Evolutionary conservation across 2,113 vertebrate species (phyloP).

Genomic region (Meleagris gallopavo): DNA sequence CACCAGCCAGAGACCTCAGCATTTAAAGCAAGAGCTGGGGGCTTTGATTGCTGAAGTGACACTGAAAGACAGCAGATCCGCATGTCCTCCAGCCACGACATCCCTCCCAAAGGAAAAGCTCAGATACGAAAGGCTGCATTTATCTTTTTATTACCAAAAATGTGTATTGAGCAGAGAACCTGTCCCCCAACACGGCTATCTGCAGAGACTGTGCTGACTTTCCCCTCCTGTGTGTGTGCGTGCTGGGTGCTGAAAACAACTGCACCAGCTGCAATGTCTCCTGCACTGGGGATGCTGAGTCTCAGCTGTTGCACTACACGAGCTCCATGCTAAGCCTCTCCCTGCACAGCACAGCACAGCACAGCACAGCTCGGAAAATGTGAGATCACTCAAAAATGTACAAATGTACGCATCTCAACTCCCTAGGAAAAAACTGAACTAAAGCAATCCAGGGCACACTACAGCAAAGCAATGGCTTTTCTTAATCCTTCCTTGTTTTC

Average conservation of each 20-base stretch:
- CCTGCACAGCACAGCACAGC: not conserved
- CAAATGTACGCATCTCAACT: not conserved
- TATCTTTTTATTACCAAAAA: not conserved
- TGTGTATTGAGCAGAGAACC: not conserved
- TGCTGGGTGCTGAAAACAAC: not conserved
- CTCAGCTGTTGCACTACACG: not conserved
- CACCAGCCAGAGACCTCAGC: not conserved
- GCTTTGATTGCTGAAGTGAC: constrained; percentile 13
- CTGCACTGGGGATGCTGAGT: not conserved
- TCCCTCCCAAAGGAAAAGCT: not conserved
- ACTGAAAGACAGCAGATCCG: constrained; percentile 1
- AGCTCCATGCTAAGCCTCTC: not conserved
- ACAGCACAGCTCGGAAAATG: not conserved
- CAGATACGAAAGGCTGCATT: not conserved
- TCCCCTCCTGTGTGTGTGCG: not conserved
- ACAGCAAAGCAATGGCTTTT: not conserved
- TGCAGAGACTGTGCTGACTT: not conserved
- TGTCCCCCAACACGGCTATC: fast-evolving
- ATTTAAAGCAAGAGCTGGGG: not conserved
- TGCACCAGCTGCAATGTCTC: not conserved
- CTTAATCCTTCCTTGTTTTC: not conserved
- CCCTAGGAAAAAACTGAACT: not conserved
- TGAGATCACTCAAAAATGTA: not conserved
- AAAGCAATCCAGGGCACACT: not conserved
- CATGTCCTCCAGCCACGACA: not conserved